A percentile compares a stretch with the other conserved stretches of the same genome.
phyloP scores from a whole-genome alignment of 2,888 invertebrate genomes.

The Mamestra brassicae region DNA sequence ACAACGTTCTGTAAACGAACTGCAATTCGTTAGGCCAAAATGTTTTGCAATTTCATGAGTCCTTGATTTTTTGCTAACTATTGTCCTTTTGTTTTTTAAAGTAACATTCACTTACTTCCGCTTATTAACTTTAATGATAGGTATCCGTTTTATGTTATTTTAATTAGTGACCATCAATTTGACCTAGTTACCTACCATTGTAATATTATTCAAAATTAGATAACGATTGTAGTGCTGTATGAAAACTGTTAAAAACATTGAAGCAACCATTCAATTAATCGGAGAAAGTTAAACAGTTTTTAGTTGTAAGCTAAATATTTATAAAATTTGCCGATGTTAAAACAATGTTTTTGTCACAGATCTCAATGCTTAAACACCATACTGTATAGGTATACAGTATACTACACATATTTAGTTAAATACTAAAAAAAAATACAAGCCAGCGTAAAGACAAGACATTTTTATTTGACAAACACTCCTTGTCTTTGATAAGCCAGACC shows the following conservation, averaged over 20 bases:
- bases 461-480: conserved; percentile 42
- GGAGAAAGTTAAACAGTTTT: not conserved
- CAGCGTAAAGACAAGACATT: not conserved
- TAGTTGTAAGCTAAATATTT: not conserved
- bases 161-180: conserved; percentile 37
- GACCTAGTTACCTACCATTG: conserved; percentile 19
- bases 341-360: not conserved
- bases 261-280: not conserved
- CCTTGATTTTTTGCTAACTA: conserved; percentile 38
- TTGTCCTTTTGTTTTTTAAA: conserved; percentile 35
- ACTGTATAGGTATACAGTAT: not conserved
- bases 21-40: conserved; percentile 5
- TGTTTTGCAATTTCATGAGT: conserved; percentile 26
- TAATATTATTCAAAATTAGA: conserved; percentile 3
- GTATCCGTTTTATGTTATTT: conserved; percentile 30
- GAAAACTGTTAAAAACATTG: not conserved
- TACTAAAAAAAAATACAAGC: too few species aligned
- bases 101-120: conserved; percentile 38
- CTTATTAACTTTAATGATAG: conserved; percentile 38
- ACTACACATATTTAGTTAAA: too few species aligned
- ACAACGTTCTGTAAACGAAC: not conserved
- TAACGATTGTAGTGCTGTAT: not conserved
- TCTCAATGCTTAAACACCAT: not conserved
- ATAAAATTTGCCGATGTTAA: too few species aligned
- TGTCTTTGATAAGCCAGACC: conserved; percentile 74